Conservation (phyloP, 2,888 invertebrate species). For the Ochlodes sylvanus region DNA sequence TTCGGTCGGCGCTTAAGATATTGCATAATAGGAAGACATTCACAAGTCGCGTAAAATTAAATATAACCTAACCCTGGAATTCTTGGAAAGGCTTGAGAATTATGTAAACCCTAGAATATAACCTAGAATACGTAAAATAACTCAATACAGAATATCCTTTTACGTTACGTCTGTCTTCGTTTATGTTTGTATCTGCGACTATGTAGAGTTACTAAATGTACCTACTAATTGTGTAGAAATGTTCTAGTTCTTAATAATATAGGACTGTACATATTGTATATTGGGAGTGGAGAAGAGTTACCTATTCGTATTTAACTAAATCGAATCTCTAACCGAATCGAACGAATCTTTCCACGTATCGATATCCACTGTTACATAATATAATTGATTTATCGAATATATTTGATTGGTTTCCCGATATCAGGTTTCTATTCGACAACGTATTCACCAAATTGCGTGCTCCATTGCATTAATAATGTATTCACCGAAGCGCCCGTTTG, state of each 20-base stretch:
- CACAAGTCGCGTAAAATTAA: not conserved
- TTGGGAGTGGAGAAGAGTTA: too few relatives aligned
- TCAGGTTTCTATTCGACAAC: not conserved
- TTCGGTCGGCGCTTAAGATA: not conserved
- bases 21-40: not conserved
- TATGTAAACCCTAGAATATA: not conserved
- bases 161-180: too few relatives aligned
- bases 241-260: too few relatives aligned
- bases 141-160: too few relatives aligned
- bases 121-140: too few relatives aligned
- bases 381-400: not conserved
- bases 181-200: too few relatives aligned
- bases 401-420: not conserved
- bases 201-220: too few relatives aligned
- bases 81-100: not conserved
- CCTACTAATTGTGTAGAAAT: too few relatives aligned
- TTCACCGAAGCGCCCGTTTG: not conserved
- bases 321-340: too few relatives aligned
- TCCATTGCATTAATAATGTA: not conserved
- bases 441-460: not conserved
- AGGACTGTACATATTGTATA: too few relatives aligned
- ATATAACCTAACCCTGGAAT: not conserved
- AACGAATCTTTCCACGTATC: too few relatives aligned
- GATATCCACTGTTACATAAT: not conserved
- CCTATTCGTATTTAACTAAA: too few relatives aligned